Evolutionary conservation across 1,140 invertebrate species (phyloP).

Genomic region (Matsumurasca onukii): DNA sequence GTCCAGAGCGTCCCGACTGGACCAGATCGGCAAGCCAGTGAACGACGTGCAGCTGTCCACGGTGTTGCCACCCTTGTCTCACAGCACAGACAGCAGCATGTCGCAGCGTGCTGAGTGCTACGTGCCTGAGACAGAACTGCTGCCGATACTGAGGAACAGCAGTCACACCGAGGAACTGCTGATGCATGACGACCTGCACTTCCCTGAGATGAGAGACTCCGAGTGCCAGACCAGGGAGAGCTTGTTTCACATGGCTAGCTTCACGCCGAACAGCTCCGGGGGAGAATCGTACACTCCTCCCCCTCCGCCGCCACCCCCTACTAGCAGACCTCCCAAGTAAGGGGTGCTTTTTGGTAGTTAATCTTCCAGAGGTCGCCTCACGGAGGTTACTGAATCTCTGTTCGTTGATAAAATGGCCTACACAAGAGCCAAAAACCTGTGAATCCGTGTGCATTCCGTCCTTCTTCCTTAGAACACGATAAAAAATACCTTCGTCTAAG

Average conservation of each 20-base stretch:
- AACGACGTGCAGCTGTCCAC: not conserved
- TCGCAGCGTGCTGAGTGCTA: slow-evolving; percentile 46
- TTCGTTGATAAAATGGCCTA: too few relatives aligned
- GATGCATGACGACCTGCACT: slow-evolving; percentile 50
- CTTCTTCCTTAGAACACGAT: too few relatives aligned
- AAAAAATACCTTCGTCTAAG: too few relatives aligned
- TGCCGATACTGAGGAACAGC: slow-evolving; percentile 51
- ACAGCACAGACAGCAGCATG: slow-evolving; percentile 43
- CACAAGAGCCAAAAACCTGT: too few relatives aligned
- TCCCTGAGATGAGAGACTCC: slow-evolving; percentile 62
- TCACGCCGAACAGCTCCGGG: slow-evolving; percentile 31
- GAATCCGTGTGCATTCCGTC: too few relatives aligned
- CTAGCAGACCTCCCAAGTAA: slow-evolving; percentile 39
- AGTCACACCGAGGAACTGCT: slow-evolving; percentile 53
- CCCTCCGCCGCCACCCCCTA: slow-evolving; percentile 35
- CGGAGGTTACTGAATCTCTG: too few relatives aligned
- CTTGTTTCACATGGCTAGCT: slow-evolving; percentile 57
- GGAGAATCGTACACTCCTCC: slow-evolving; percentile 34
- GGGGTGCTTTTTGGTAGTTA: too few relatives aligned
- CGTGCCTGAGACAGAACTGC: slow-evolving; percentile 52
- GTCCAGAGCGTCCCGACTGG: slow-evolving; percentile 72
- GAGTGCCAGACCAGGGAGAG: slow-evolving; percentile 79
- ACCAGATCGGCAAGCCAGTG: slow-evolving; percentile 59
- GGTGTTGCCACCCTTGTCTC: slow-evolving; percentile 37
- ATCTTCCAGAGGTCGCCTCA: too few relatives aligned